Conservation (phyloP, 1,140 invertebrate genomes). For the Drosophila tani region DNA sequence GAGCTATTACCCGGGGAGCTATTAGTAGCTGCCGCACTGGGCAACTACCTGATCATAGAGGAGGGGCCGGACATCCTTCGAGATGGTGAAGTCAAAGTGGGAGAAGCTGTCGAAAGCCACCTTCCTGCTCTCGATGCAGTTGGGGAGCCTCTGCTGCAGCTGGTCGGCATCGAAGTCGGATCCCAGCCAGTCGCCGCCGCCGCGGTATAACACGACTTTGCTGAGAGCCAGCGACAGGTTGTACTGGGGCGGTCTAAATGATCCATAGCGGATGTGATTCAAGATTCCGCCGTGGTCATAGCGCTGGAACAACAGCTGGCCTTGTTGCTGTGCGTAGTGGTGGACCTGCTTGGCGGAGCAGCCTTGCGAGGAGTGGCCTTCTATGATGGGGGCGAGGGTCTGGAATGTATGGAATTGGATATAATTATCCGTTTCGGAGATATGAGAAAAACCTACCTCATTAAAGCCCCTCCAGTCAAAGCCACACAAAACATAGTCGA, state of each 20-base stretch:
- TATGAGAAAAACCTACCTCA: conserved; percentile 2
- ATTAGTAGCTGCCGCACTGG: neutral
- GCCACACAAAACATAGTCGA: conserved; percentile 53
- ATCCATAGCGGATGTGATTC: conserved; percentile 9
- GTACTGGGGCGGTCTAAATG: conserved; percentile 4
- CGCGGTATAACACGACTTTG: conserved; percentile 34
- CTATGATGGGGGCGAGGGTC: conserved; percentile 39
- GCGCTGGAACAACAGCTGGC: neutral
- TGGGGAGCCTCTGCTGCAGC: conserved; percentile 25
- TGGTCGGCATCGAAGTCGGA: neutral
- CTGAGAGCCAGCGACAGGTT: conserved; percentile 29
- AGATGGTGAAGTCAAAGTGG: conserved; percentile 52
- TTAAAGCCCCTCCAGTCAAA: conserved; percentile 55
- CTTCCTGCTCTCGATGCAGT: conserved; percentile 22
- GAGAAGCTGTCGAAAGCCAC: conserved; percentile 9
- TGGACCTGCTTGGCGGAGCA: conserved; percentile 34
- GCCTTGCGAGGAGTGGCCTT: conserved; percentile 52
- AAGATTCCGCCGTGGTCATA: conserved; percentile 20
- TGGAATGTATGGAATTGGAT: neutral
- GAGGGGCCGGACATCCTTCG: conserved; percentile 17
- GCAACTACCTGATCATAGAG: conserved; percentile 29
- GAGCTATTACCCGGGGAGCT: neutral
- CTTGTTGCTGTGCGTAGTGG: conserved; percentile 46
- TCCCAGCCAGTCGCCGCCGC: conserved; percentile 40
- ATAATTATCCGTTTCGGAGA: no score